phyloP scores from a whole-genome alignment of 1,140 invertebrate species.

The Cepaea nemoralis region DNA sequence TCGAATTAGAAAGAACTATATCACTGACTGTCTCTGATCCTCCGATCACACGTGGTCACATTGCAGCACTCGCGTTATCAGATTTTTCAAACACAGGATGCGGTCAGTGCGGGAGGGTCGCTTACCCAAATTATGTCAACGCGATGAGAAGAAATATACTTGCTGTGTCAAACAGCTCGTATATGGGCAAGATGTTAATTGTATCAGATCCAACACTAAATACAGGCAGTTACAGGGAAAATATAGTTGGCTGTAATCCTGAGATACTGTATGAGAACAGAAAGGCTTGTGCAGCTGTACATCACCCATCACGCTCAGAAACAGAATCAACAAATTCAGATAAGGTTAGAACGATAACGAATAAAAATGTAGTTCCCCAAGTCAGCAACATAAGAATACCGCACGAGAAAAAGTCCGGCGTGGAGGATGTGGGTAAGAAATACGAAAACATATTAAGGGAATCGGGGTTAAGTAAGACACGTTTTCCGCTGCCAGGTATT shows the following conservation, averaged over 20 bases:
- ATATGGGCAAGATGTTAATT: background rate
- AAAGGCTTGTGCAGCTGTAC: background rate
- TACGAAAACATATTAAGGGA: too few species aligned
- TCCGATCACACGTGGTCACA: background rate
- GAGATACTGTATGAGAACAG: background rate
- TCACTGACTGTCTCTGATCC: background rate
- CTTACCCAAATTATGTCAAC: too few species aligned
- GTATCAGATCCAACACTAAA: background rate
- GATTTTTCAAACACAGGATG: background rate
- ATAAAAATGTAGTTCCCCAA: background rate
- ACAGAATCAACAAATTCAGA: background rate
- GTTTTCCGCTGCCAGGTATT: background rate
- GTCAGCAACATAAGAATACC: background rate
- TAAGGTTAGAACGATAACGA: background rate
- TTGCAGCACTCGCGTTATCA: background rate
- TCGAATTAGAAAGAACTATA: background rate
- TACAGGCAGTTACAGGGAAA: background rate
- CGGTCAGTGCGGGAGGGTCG: background rate
- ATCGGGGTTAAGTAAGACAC: background rate
- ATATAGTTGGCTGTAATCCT: background rate
- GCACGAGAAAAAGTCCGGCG: background rate
- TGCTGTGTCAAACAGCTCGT: background rate
- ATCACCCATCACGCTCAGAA: background rate
- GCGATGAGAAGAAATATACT: background rate
- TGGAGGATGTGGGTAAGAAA: background rate